Evolutionary conservation across 1,140 invertebrate species (phyloP).

Genomic region (Halictus rubicundus): DNA sequence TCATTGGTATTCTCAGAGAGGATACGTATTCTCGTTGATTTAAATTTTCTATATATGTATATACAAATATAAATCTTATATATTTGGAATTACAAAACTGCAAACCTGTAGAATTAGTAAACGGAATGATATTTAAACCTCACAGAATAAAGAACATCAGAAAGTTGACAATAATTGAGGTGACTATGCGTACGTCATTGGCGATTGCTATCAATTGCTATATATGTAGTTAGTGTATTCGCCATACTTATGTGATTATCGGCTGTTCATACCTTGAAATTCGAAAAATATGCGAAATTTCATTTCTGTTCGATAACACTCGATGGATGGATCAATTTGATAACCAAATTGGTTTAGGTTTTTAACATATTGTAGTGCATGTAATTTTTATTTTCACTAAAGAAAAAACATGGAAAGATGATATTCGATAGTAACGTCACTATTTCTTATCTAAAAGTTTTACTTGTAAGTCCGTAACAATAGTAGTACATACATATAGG

Average conservation of each 20-base stretch:
- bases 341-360: background rate
- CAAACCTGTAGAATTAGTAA: background rate
- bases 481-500: too few relatives aligned
- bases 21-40: too few relatives aligned
- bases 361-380: background rate
- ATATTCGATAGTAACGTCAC: background rate
- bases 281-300: background rate
- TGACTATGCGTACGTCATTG: background rate
- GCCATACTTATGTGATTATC: background rate
- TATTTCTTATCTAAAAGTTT: background rate
- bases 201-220: background rate
- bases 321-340: background rate
- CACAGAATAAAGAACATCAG: background rate
- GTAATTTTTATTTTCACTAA: background rate
- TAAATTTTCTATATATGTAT: too few relatives aligned
- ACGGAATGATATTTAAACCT: background rate
- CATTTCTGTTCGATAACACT: background rate
- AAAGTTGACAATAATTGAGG: background rate
- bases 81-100: background rate
- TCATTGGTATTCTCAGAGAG: too few relatives aligned
- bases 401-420: background rate
- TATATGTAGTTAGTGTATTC: too few relatives aligned
- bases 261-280: background rate
- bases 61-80: too few relatives aligned
- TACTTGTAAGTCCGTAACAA: background rate